These are phyloP conservation scores for Urocynchramus pylzowi DNA, from an alignment of 2,113 vertebrate species.

Conservation along the genomic window DNA sequence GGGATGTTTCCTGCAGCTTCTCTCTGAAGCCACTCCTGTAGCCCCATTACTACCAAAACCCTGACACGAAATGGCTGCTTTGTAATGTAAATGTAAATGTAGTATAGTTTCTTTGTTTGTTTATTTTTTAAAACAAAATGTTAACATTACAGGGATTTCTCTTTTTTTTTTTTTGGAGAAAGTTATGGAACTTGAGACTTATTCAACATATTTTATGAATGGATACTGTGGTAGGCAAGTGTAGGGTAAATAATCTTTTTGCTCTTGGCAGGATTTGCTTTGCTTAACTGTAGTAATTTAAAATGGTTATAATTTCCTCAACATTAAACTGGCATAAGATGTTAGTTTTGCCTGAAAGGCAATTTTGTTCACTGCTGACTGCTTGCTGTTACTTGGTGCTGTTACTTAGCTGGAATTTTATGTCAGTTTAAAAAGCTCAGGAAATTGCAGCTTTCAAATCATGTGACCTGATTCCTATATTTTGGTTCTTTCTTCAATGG, in stretches of 20 bases:
- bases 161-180: neutral
- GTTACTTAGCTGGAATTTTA: neutral
- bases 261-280: neutral
- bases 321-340: neutral
- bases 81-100: neutral
- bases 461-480: neutral
- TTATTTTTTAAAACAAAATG: neutral
- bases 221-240: neutral
- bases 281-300: neutral
- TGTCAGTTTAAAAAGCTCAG: neutral
- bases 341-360: neutral
- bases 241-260: neutral
- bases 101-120: neutral
- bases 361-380: neutral
- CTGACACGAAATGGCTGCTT: fast-evolving
- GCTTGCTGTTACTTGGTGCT: neutral
- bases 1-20: neutral
- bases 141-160: neutral
- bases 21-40: neutral
- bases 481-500: neutral
- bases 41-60: neutral
- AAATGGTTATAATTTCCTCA: neutral
- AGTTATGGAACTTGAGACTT: neutral
- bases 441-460: neutral
- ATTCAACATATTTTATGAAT: neutral